Evolutionary conservation across 2,113 vertebrate genomes (phyloP).

Genomic region (Entosphenus tridentatus): DNA sequence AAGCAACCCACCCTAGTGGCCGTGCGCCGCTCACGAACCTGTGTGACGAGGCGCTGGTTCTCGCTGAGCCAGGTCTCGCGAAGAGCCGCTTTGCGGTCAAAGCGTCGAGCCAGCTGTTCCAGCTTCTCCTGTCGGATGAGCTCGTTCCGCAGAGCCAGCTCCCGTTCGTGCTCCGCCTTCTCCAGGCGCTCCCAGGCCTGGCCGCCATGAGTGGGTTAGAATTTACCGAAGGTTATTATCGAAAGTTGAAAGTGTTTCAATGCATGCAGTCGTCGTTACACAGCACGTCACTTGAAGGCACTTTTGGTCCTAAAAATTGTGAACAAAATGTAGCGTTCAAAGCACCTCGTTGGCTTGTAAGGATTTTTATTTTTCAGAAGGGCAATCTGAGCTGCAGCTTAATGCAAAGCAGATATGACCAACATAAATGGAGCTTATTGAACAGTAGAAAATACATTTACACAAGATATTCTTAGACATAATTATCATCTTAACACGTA

Average conservation of each 20-base stretch:
- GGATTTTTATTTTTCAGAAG: background rate
- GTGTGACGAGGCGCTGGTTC: constrained; percentile 79
- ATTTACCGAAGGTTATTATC: no score
- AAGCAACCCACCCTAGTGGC: no score
- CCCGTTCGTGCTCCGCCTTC: constrained; percentile 87
- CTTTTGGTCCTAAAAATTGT: no score
- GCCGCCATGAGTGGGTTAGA: background rate
- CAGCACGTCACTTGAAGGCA: no score
- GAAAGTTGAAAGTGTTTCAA: no score
- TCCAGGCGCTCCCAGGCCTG: constrained; percentile 94
- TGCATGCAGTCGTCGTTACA: no score
- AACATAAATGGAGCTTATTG: no score
- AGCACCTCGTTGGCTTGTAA: no score
- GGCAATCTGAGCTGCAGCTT: background rate
- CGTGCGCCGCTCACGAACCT: constrained; percentile 25
- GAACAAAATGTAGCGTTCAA: no score
- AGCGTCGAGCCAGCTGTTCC: constrained; percentile 79
- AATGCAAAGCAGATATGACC: background rate
- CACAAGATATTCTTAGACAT: no score
- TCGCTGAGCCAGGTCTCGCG: constrained; percentile 93
- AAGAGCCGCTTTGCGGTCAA: constrained; percentile 92
- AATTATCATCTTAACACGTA: no score
- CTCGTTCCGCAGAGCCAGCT: constrained; percentile 78
- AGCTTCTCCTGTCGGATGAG: constrained; percentile 93
- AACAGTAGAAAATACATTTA: no score